Evolutionary conservation across 2,113 vertebrate species (phyloP).

Genomic region (Scomber japonicus): DNA sequence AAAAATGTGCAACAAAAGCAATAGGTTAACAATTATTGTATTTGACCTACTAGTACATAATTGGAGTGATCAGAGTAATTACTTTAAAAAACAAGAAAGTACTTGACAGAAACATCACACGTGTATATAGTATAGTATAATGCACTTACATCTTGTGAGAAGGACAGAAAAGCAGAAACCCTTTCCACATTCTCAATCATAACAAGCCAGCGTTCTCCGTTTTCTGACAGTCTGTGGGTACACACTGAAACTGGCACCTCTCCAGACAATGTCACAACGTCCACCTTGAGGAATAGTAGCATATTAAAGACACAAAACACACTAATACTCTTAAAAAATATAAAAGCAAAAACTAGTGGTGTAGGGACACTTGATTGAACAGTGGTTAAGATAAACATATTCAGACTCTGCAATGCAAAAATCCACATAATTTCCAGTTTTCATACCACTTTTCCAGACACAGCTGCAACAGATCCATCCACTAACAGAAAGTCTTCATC

Average conservation of each 20-base stretch:
- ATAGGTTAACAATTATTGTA: not conserved
- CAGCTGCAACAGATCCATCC: conserved; percentile 74
- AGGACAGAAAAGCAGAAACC: conserved; percentile 87
- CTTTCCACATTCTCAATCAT: conserved; percentile 91
- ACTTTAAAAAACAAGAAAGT: not conserved
- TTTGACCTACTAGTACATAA: not conserved
- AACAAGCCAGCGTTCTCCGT: conserved; percentile 81
- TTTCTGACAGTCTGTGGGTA: conserved; percentile 78
- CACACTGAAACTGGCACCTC: conserved; percentile 89
- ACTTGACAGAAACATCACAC: not conserved
- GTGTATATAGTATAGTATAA: no score
- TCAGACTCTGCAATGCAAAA: no score
- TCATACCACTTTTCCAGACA: conserved; percentile 91
- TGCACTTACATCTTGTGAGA: conserved; percentile 86
- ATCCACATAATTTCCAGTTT: not conserved
- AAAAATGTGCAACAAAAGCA: not conserved
- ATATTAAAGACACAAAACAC: not conserved
- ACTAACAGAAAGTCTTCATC: conserved; percentile 83
- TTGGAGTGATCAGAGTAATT: not conserved
- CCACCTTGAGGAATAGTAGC: conserved; percentile 82
- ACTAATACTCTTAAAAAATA: not conserved
- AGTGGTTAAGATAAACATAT: not conserved
- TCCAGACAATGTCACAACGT: conserved; percentile 79
- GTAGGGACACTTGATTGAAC: not conserved
- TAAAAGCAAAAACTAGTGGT: not conserved